phyloP scores from a whole-genome alignment of 2,797 vertebrate species.

The Peromyscus eremicus region DNA sequence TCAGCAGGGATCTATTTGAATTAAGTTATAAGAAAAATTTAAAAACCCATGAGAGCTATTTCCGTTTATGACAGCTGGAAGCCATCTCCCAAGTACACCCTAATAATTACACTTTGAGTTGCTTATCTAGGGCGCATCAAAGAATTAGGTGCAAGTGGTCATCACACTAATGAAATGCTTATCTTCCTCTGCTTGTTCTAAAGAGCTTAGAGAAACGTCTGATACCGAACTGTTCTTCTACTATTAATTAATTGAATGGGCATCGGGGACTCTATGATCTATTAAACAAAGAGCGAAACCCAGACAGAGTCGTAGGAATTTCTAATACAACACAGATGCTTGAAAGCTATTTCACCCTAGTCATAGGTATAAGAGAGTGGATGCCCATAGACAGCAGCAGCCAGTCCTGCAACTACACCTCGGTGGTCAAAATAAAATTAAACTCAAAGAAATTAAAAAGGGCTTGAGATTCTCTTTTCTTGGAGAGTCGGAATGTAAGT shows the following conservation, averaged over 20 bases:
- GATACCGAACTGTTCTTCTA: conserved; percentile 56
- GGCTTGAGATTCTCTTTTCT: background rate
- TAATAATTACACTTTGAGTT: conserved; percentile 75
- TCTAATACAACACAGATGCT: conserved; percentile 5
- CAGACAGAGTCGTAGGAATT: conserved; percentile 57
- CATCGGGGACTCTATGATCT: conserved; percentile 49
- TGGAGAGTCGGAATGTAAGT: conserved; percentile 32
- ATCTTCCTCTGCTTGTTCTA: conserved; percentile 68
- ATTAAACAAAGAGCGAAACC: conserved; percentile 62
- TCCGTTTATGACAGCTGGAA: conserved; percentile 71
- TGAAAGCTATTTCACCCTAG: conserved; percentile 46
- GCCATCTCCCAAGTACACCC: conserved; percentile 64
- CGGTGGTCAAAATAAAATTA: conserved; percentile 3
- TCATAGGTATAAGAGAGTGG: background rate
- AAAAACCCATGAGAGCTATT: conserved; percentile 20
- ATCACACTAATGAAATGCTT: conserved; percentile 80
- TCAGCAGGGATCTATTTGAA: conserved; percentile 57
- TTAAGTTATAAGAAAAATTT: conserved; percentile 64
- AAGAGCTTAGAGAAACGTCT: conserved; percentile 78
- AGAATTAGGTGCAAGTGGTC: conserved; percentile 78
- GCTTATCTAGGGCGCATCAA: conserved; percentile 78
- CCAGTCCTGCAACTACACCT: background rate
- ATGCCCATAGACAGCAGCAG: background rate
- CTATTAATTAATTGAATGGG: conserved; percentile 77
- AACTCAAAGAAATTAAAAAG: background rate